Evolutionary conservation across 37 sponge, comb jelly and placozoan species (phyloP).

Genomic region (Mnemiopsis leidyi): DNA sequence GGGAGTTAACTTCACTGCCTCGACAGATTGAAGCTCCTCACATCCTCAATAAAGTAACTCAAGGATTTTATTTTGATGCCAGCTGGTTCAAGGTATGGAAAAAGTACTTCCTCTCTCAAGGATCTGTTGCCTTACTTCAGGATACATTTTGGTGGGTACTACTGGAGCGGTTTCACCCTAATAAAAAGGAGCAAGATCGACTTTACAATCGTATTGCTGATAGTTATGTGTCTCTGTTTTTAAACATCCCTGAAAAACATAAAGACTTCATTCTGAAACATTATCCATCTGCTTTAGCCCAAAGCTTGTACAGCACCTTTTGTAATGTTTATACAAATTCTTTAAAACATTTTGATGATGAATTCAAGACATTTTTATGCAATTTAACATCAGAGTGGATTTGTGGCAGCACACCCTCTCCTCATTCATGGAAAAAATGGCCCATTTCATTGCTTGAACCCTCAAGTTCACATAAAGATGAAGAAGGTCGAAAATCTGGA

Average conservation of each 20-base stretch:
- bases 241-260: constrained; percentile 19
- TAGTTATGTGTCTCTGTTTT: constrained; percentile 47
- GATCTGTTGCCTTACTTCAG: constrained; percentile 44
- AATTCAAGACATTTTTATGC: constrained; percentile 50
- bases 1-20: constrained; percentile 60
- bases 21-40: constrained; percentile 62
- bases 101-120: constrained; percentile 56
- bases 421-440: constrained; percentile 29
- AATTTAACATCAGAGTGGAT: constrained; percentile 59
- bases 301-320: constrained; percentile 55
- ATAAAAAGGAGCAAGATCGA: constrained; percentile 32
- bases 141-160: constrained; percentile 64
- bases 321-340: constrained; percentile 52
- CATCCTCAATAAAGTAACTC: constrained; percentile 61
- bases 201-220: constrained; percentile 42
- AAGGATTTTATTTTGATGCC: constrained; percentile 39
- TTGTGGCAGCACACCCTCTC: constrained; percentile 44
- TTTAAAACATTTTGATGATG: constrained; percentile 62
- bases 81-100: constrained; percentile 44
- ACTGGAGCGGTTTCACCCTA: neutral
- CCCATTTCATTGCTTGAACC: constrained; percentile 19
- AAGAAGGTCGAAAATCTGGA: constrained; percentile 12
- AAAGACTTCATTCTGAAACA: constrained; percentile 43
- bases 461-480: constrained; percentile 13
- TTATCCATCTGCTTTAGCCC: constrained; percentile 61